These are phyloP conservation scores for Patella ulyssiponensis DNA, from an alignment of 2,888 invertebrate genomes.

Conservation along the genomic window DNA sequence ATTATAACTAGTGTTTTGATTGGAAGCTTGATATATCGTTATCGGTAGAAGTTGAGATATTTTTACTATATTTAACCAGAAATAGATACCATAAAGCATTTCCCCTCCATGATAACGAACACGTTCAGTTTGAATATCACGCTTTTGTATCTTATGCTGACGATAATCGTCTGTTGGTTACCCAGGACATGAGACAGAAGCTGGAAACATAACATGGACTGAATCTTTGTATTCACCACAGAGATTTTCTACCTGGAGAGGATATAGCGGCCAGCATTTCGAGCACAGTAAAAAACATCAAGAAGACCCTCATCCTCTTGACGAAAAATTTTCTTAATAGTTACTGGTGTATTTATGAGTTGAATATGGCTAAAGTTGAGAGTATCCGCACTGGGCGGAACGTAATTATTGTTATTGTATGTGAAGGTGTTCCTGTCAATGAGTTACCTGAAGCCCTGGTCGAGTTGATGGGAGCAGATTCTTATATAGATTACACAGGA, in stretches of 20 bases:
- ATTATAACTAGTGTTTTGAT: constrained; percentile 16
- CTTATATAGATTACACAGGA: constrained; percentile 21
- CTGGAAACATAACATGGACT: constrained; percentile 28
- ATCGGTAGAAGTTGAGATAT: constrained; percentile 20
- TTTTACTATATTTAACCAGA: constrained; percentile 18
- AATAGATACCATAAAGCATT: not conserved
- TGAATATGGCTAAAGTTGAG: constrained; percentile 40
- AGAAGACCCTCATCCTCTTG: constrained; percentile 32
- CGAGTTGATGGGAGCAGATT: constrained; percentile 17
- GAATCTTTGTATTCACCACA: constrained; percentile 33
- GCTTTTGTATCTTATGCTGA: constrained; percentile 38
- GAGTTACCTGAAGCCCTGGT: constrained; percentile 16
- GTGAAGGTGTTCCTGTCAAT: constrained; percentile 17
- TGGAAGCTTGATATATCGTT: constrained; percentile 18
- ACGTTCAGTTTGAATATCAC: constrained; percentile 24
- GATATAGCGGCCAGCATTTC: constrained; percentile 36
- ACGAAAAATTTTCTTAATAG: constrained; percentile 31
- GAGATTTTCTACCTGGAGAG: constrained; percentile 32
- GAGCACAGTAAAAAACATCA: constrained; percentile 30
- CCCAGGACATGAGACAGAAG: constrained; percentile 20
- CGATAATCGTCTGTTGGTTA: constrained; percentile 24
- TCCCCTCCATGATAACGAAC: constrained; percentile 19
- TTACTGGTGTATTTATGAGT: constrained; percentile 42
- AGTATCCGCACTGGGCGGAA: constrained; percentile 25
- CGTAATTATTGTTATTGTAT: constrained; percentile 20